Conservation (phyloP, 2,797 vertebrate genomes). For the Halcyon chelicuti region DNA sequence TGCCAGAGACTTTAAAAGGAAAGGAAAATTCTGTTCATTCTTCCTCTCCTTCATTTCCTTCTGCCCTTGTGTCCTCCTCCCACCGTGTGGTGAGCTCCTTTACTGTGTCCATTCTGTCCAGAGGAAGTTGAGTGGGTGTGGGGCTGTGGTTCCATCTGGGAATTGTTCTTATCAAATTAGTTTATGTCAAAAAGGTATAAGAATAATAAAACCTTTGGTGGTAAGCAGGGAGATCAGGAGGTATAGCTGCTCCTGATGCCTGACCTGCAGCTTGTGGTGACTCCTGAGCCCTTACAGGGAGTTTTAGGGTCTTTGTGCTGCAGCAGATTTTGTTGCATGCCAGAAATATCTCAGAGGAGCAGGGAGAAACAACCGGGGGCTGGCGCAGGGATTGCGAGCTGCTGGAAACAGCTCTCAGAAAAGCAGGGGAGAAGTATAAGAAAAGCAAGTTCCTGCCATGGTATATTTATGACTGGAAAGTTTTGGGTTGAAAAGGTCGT, state of each 20-base stretch:
- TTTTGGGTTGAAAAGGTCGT: slow-evolving; percentile 10
- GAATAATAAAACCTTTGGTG: background rate
- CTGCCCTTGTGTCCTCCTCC: background rate
- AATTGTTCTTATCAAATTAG: slow-evolving; percentile 34
- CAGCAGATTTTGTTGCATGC: background rate
- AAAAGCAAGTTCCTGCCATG: slow-evolving; percentile 15
- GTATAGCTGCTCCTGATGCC: background rate
- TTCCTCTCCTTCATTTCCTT: slow-evolving; percentile 4
- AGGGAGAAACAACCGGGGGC: background rate
- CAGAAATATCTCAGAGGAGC: background rate
- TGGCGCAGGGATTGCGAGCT: accelerated
- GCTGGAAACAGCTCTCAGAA: background rate
- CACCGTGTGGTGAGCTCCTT: background rate
- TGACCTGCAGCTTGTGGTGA: background rate
- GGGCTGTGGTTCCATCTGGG: background rate
- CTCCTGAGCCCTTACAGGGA: background rate
- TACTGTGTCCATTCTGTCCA: background rate
- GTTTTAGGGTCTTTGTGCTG: background rate
- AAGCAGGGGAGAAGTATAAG: background rate
- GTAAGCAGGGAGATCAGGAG: background rate
- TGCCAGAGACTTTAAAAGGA: slow-evolving; percentile 7
- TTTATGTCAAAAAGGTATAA: slow-evolving; percentile 3
- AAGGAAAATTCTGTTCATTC: slow-evolving; percentile 39
- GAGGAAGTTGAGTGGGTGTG: slow-evolving; percentile 40
- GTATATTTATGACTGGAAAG: slow-evolving; percentile 16